A percentile compares a stretch with the other conserved stretches of the same genome.
These are phyloP conservation scores for Lepeophtheirus nordmannii DNA, from an alignment of 2,888 invertebrate genomes.

Conservation along the genomic window DNA sequence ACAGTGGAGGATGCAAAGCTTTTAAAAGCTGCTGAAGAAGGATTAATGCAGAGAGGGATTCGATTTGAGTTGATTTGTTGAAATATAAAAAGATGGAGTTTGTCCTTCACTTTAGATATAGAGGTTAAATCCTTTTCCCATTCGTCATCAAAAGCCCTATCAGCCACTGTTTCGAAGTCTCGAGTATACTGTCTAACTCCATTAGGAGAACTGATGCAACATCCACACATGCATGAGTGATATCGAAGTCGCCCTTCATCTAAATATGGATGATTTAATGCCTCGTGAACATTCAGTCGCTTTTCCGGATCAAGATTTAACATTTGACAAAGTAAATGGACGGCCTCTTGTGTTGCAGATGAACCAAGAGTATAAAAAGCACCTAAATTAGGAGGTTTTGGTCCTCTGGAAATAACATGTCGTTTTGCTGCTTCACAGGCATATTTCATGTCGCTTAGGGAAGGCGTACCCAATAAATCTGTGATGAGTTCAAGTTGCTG, in stretches of 20 bases:
- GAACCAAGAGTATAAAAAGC: constrained; percentile 78
- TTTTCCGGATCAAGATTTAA: constrained; percentile 93
- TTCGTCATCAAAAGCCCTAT: constrained; percentile 78
- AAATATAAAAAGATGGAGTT: constrained; percentile 96
- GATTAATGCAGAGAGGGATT: constrained; percentile 97
- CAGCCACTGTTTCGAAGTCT: constrained; percentile 81
- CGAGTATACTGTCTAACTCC: constrained; percentile 66
- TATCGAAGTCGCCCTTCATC: constrained; percentile 95
- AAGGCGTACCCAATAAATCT: constrained; percentile 88
- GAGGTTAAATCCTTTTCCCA: constrained; percentile 91
- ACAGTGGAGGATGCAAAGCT: constrained; percentile 98
- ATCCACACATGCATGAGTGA: constrained; percentile 99
- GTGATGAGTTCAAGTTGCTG: constrained; percentile 85
- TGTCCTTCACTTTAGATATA: constrained; percentile 90
- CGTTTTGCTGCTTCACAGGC: constrained; percentile 88
- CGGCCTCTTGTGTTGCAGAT: constrained; percentile 93
- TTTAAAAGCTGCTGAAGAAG: constrained; percentile 98
- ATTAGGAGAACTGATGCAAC: constrained; percentile 54
- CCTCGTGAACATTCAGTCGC: constrained; percentile 83
- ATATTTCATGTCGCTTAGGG: constrained; percentile 84
- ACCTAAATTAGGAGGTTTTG: constrained; percentile 70
- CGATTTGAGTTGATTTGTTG: constrained; percentile 87
- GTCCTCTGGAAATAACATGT: constrained; percentile 73
- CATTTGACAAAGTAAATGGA: constrained; percentile 92
- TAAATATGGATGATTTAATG: constrained; percentile 87